Evolutionary conservation across 2,888 invertebrate species (phyloP), one percentile per base, ranked within the genome.

Genomic region (Eurytoma adleriae): DNA sequence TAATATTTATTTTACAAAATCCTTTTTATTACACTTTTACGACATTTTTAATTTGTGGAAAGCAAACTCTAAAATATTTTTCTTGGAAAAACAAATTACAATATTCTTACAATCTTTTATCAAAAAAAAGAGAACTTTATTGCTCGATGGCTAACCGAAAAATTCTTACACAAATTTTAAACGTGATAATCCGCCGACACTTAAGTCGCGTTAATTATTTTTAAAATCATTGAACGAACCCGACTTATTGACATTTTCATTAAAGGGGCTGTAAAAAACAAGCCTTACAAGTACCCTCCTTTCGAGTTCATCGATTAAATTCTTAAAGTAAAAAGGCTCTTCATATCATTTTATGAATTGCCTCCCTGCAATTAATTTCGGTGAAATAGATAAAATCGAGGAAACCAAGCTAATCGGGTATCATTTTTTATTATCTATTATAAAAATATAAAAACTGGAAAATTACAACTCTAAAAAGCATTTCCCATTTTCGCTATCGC

Each of bases 261-360:
- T 61, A 72, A 12, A 48, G 71, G 48, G 24, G 4, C 52, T 24
- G 24, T 10, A 20, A n/a, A 72, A 52, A 14, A 24, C 62, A 62
- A 71, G 24, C n/a, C 14, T 16, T 62, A 30, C 24, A 72, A 72
- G 61, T 52, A 50, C 59, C 4, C 50, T 57, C 18, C 50, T 72
- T 72, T 50, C 24, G 52, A 61, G 72, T 62, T 62, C 30, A 52
- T 62, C 72, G 72, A 62, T 62, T 62, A 72, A 62, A 52, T 69
- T 30, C 40, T 57, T 18, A 69, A 20, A 69, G 56, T 57, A 13
- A 57, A 69, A 69, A 69, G 56, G 10, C 40, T 40, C 56, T 40
- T 57, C 14, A 4, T 40, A 69, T 69, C 30, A 30, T 57, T 69
- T 56, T 40, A 18, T 56, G 18, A 30, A 56, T 56, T 18, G n/a